Evolutionary conservation across 2,797 vertebrate species (phyloP), one percentile per base, ranked within the genome.

Genomic region (Cetoscarus ocellatus): DNA sequence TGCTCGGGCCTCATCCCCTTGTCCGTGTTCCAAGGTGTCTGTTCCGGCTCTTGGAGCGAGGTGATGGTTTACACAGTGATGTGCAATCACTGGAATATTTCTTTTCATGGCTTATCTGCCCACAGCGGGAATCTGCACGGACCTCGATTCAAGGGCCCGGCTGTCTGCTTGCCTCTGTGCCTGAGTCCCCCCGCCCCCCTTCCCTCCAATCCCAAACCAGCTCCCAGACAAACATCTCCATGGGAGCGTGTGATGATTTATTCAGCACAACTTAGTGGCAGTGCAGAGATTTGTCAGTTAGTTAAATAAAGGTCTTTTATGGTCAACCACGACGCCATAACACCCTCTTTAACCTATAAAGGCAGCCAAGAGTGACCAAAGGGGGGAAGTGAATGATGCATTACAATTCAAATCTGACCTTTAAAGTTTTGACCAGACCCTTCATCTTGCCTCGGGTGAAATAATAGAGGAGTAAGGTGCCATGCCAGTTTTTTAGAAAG

Each of bases 1-100:
- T 76, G 63, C 75, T n/a, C 51, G 61, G 69, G 54, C 67, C 67
- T 70, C 68, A 57, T 81, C 75, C 77, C 73, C 70, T 62, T 47
- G 73, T 75, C 74, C 52, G 48, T 81, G 83, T 65, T 87, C 79
- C 65, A 63, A 80, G 80, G 80, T 86, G 88, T 89, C 87, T 86
- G 85, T 84, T 86, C 82, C 40, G 54, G 88, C 85, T 91, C 82
- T 86, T 50, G 62, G 77, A 88, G 73, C 63, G 53, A 79, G 79
- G 78, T 85, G 90, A 90, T 84, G 88, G 87, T 91, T 94, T 93
- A 93, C 90, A 91, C 90, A 88, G 89, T 69, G 61, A 88, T 91
- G 93, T 90, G 91, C 89, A 92, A 90, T 91, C 89, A 88, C 75
- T 69, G 88, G 89, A 92, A 92, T 91, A 91, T 88, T 86, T 86